Conservation (phyloP, 2,797 vertebrate genomes). For the Chanos chanos region DNA sequence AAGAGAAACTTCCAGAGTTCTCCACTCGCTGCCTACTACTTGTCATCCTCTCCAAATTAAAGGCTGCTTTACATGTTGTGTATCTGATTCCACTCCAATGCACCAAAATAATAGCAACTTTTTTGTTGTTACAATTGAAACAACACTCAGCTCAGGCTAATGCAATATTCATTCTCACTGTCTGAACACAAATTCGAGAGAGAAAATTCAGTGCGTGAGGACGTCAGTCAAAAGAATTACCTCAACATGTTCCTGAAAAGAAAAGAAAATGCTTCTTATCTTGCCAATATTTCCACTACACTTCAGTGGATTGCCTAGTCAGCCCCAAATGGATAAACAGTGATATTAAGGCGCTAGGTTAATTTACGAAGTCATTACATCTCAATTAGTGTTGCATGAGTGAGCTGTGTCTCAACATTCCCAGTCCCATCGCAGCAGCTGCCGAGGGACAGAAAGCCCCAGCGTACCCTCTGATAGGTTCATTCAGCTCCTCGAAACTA, state of each 20-base stretch:
- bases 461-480: conserved; percentile 34
- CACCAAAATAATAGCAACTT: conserved; percentile 6
- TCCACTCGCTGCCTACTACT: conserved; percentile 24
- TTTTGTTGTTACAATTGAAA: not conserved
- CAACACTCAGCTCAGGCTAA: not conserved
- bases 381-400: conserved; percentile 47
- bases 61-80: conserved; percentile 18
- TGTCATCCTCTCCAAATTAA: conserved; percentile 47
- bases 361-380: conserved; percentile 39
- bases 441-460: conserved; percentile 37
- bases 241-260: no score
- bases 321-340: conserved; percentile 16
- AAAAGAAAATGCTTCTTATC: no score
- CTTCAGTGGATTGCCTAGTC: no score
- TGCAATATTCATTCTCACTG: no score
- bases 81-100: conserved; percentile 17
- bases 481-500: conserved; percentile 23
- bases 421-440: conserved; percentile 43
- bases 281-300: no score
- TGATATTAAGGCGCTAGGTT: conserved; percentile 13
- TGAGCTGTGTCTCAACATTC: conserved; percentile 29
- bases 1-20: conserved; percentile 26
- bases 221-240: no score
- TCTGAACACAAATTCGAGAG: no score
- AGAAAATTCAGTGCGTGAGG: no score